Conservation (phyloP, 2,888 invertebrate genomes). For the Rhingia rostrata region DNA sequence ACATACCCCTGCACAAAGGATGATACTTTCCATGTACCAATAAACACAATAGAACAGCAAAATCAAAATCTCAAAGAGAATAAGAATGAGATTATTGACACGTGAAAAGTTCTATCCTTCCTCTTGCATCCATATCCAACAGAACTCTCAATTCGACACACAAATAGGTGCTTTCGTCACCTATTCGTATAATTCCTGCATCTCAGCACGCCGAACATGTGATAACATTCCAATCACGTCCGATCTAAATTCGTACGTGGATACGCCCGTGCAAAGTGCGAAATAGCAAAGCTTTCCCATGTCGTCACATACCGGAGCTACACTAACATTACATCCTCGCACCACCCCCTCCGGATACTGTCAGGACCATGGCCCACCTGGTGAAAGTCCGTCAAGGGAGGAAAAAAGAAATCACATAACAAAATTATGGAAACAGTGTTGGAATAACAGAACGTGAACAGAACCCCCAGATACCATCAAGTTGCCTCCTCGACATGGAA, state of each 20-base stretch:
- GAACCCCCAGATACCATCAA: conserved; percentile 39
- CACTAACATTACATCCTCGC: conserved; percentile 38
- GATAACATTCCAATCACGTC: conserved; percentile 72
- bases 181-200: conserved; percentile 65
- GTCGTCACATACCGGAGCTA: conserved; percentile 38
- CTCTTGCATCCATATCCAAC: conserved; percentile 6
- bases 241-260: conserved; percentile 68
- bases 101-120: conserved; percentile 52
- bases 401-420: conserved; percentile 22
- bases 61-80: conserved; percentile 62
- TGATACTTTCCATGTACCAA: conserved; percentile 7
- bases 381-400: neutral
- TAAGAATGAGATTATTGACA: conserved; percentile 64
- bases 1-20: conserved; percentile 17
- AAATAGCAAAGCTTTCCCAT: conserved; percentile 59
- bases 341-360: neutral
- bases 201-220: conserved; percentile 52
- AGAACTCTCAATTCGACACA: conserved; percentile 39
- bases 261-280: conserved; percentile 43
- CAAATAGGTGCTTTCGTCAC: conserved; percentile 69
- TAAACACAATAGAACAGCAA: conserved; percentile 28
- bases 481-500: conserved; percentile 19
- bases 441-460: conserved; percentile 28
- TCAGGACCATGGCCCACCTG: conserved; percentile 35
- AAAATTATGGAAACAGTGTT: conserved; percentile 41